Evolutionary conservation across 1,140 invertebrate species (phyloP), one percentile per base, ranked within the genome.

Genomic region (Neodiprion virginianus): DNA sequence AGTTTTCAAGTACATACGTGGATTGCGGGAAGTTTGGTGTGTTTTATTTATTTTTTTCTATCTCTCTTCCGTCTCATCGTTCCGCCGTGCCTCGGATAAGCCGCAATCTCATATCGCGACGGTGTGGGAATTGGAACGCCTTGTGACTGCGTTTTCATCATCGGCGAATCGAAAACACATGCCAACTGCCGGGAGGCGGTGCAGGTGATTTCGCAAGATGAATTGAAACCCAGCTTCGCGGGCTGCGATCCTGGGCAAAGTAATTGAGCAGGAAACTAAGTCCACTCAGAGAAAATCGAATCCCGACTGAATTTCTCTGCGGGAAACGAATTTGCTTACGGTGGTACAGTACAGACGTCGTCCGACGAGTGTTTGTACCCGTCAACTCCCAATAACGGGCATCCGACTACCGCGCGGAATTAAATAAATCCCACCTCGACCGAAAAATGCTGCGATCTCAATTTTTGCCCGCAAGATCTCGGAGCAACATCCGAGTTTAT

Each of bases 291-390:
- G 53, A 61, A 61, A 61, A 61, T 61, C 53, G 53, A 61, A 61
- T 61, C 53, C 53, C 8, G 53, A 61, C 53, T 61, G 53, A 61
- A 61, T 61, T 12, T 61, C 53, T 61, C 53, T 5, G 2, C n/a
- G 53, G 53, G 53, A 61, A 61, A 61, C 53, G 53, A 61, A 61
- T 61, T 61, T 61, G 53, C 53, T 61, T 61, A 61, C 53, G 53
- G 53, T 14, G 28, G 28, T 40, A 40, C 28, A 40, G 28, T 40
- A 40, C 5, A 40, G 28, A 40, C 28, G 53, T 61, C 11, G 53
- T 61, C 53, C 11, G 53, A 61, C 11, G 53, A 61, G 53, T 61
- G 53, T 61, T 61, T 61, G 53, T 61, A 12, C 53, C 8, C 53
- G n/a, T 61, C 53, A 61, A 61, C 8, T 61, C 53, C 8, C 11